Base-by-base conservation (phyloP, 23 tunicate genomes). In the Ciona savignyi region DNA sequence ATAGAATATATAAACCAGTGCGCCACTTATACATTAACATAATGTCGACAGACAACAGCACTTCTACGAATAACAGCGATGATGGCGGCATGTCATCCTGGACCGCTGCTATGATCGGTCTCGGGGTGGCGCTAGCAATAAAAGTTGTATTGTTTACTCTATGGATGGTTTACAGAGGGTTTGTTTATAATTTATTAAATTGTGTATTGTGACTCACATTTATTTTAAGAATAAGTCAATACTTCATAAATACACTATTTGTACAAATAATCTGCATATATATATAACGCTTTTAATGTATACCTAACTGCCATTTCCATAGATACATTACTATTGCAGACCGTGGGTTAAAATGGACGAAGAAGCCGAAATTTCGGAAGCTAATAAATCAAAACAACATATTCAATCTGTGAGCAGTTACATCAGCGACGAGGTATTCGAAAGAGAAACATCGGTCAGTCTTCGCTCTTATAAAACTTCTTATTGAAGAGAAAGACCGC, bases 151-250 rank as follows among this genome's bases (percentile, higher is more conserved):
- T 81, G 25, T 77, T 84, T 77, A 31, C 73, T 23, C 23, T 65
- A 2, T 84, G 89, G 89, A 77, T 84, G 77, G 63, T 62, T 20
- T 60, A 79, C 61, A 71, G 70, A 77, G 71, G 83, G 75, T 19
- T 75, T 75, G 88, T 23, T 3, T 25, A 66, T 66, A n/a, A n/a
- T n/a, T n/a, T n/a, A n/a, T n/a, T n/a, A n/a, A n/a, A n/a, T n/a
- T n/a, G n/a, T n/a, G n/a, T n/a, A n/a, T n/a, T n/a, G n/a, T n/a
- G n/a, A n/a, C n/a, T n/a, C n/a, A n/a, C n/a, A n/a, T n/a, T n/a
- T n/a, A n/a, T n/a, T n/a, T n/a, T n/a, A n/a, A n/a, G n/a, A n/a
- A n/a, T n/a, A n/a, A n/a, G n/a, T n/a, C n/a, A n/a, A n/a, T n/a
- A n/a, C n/a, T n/a, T n/a, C n/a, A n/a, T n/a, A n/a, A n/a, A n/a